A percentile compares a stretch with the other conserved stretches of the same genome.
phyloP scores from a whole-genome alignment of 2,888 invertebrate genomes.

The Bhutanitis thaidina region DNA sequence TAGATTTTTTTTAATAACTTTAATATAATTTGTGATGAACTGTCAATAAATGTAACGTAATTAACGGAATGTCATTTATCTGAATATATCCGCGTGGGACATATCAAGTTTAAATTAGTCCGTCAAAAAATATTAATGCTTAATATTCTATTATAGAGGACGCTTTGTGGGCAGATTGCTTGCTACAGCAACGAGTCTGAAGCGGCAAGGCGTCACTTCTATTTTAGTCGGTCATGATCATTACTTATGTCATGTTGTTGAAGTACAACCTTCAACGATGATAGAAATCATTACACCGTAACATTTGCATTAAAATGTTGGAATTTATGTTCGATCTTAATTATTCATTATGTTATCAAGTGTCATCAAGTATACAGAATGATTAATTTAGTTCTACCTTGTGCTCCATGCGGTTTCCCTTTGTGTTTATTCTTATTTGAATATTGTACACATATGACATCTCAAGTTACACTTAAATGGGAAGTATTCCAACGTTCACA shows the following conservation, averaged over 20 bases:
- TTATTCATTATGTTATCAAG: conserved; percentile 1
- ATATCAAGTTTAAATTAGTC: conserved; percentile 42
- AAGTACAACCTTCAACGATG: conserved; percentile 25
- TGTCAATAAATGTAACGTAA: not conserved
- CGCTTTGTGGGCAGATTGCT: conserved; percentile 41
- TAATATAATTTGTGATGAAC: too few species aligned
- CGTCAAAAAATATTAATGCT: conserved; percentile 40
- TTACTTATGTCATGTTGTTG: conserved; percentile 34
- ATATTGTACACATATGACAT: conserved; percentile 6
- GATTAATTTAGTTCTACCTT: conserved; percentile 9
- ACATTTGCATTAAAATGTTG: conserved; percentile 19
- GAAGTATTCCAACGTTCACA: not conserved
- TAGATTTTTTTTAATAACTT: too few species aligned
- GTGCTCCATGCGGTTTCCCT: conserved; percentile 10
- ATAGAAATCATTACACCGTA: not conserved
- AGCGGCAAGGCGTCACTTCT: conserved; percentile 59
- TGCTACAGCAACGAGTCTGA: conserved; percentile 33
- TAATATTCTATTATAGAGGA: conserved; percentile 37
- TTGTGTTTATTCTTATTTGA: conserved; percentile 16
- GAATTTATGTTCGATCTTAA: conserved; percentile 37
- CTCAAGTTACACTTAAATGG: conserved; percentile 2
- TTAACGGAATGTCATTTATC: not conserved
- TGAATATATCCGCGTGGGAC: conserved; percentile 40
- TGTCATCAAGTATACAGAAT: conserved; percentile 13
- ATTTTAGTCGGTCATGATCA: conserved; percentile 44